Evolutionary conservation across 2,797 vertebrate genomes (phyloP).

Genomic region (Austrolebias charrua): DNA sequence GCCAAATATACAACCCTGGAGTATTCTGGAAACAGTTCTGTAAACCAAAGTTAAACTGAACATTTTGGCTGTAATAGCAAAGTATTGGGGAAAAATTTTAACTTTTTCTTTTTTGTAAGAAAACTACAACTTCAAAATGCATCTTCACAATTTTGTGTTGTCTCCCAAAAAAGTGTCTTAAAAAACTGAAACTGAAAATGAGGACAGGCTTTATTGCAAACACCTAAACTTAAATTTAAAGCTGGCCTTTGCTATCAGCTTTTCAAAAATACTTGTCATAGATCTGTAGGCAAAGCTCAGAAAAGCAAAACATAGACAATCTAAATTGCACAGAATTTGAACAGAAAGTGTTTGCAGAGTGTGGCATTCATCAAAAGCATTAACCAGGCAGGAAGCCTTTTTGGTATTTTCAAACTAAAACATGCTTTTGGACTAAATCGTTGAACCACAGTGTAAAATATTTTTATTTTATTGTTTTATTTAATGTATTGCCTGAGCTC

Average conservation of each 20-base stretch:
- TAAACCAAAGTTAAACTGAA: background rate
- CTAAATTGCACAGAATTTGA: background rate
- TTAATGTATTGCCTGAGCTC: too few species aligned
- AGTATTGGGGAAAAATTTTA: too few species aligned
- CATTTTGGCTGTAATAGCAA: background rate
- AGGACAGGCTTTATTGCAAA: too few species aligned
- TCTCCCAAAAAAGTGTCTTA: too few species aligned
- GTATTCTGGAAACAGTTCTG: background rate
- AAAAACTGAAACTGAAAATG: too few species aligned
- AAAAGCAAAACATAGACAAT: background rate
- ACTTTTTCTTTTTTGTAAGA: too few species aligned
- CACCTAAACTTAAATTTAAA: too few species aligned
- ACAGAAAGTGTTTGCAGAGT: background rate
- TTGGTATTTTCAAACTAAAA: background rate
- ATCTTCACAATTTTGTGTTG: too few species aligned
- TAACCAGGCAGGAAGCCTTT: background rate
- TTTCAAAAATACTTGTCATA: too few species aligned
- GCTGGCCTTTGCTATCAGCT: too few species aligned
- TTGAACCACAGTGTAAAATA: background rate
- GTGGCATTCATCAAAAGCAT: background rate
- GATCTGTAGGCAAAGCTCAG: too few species aligned
- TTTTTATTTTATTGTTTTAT: background rate
- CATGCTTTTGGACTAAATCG: background rate
- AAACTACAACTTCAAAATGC: too few species aligned
- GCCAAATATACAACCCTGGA: background rate